Evolutionary conservation across 2,888 invertebrate genomes (phyloP).

Genomic region (Pyrrhopygopsis socrates): DNA sequence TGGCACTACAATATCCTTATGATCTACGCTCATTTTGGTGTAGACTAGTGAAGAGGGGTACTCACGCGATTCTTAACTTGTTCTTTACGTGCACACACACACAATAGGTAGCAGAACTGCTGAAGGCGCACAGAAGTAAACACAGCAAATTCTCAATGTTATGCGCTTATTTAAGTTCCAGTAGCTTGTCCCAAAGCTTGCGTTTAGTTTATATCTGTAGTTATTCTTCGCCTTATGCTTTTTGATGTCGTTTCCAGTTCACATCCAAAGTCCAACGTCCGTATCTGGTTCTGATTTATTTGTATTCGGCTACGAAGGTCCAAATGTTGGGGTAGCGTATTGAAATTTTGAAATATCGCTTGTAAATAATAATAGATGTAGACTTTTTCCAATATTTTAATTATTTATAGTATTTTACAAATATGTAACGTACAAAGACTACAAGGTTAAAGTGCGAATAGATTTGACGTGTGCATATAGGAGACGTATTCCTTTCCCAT

Average conservation of each 20-base stretch:
- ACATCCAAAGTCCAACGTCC: background rate
- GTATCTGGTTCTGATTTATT: background rate
- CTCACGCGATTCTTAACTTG: background rate
- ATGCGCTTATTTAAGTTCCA: background rate
- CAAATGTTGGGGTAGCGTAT: too few relatives aligned
- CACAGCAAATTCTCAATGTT: background rate
- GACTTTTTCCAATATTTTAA: too few relatives aligned
- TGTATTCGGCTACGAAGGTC: too few relatives aligned
- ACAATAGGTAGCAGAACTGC: background rate
- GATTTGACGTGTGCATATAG: too few relatives aligned
- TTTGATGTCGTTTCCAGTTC: background rate
- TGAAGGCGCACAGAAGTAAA: background rate
- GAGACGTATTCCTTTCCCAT: too few relatives aligned
- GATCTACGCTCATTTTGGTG: background rate
- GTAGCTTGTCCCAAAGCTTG: background rate
- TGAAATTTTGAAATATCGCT: too few relatives aligned
- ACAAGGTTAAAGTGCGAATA: too few relatives aligned
- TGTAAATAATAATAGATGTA: too few relatives aligned
- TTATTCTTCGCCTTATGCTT: background rate
- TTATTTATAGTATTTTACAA: too few relatives aligned
- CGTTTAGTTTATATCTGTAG: background rate
- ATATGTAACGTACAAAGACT: too few relatives aligned
- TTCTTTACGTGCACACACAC: background rate
- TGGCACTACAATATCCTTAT: background rate
- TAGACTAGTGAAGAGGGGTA: background rate